Percentiles rank a stretch among this genome's conserved stretches.
Evolutionary conservation across 2,888 invertebrate genomes (phyloP).

Genomic region (Cacoxenus indagator): DNA sequence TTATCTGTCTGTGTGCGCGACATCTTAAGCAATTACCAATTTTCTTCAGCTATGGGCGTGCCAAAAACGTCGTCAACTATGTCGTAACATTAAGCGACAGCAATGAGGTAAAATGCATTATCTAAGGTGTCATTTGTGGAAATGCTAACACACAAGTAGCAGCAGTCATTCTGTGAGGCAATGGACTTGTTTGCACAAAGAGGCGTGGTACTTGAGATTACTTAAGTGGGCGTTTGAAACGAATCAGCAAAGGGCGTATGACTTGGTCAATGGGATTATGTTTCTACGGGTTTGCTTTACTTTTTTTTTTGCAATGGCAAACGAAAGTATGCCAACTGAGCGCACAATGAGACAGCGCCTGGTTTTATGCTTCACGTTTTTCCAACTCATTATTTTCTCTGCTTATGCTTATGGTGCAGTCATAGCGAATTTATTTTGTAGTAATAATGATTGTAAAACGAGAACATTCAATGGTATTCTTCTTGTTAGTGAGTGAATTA

Average conservation of each 20-base stretch:
- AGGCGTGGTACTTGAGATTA: neutral
- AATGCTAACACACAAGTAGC: neutral
- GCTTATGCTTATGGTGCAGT: too few species aligned
- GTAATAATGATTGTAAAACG: too few species aligned
- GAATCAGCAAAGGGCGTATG: constrained; percentile 13
- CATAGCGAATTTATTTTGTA: too few species aligned
- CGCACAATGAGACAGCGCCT: too few species aligned
- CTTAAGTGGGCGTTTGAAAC: constrained; percentile 11
- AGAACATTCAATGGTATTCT: too few species aligned
- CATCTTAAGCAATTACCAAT: constrained; percentile 59
- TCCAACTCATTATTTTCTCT: too few species aligned
- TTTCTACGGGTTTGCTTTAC: neutral
- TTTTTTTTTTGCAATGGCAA: neutral
- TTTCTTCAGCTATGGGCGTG: constrained; percentile 38
- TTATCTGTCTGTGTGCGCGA: neutral
- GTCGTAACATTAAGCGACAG: neutral
- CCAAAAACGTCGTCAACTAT: constrained; percentile 8
- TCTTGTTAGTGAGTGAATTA: too few species aligned
- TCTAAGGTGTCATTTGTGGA: constrained; percentile 34
- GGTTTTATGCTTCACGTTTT: too few species aligned
- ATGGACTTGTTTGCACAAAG: neutral
- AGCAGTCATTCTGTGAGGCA: neutral
- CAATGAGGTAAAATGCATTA: constrained; percentile 28
- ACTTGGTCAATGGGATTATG: neutral
- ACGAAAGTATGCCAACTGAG: neutral